These are phyloP conservation scores for Neuroterus valhalla DNA, from an alignment of 1,140 invertebrate genomes.

Conservation along the genomic window DNA sequence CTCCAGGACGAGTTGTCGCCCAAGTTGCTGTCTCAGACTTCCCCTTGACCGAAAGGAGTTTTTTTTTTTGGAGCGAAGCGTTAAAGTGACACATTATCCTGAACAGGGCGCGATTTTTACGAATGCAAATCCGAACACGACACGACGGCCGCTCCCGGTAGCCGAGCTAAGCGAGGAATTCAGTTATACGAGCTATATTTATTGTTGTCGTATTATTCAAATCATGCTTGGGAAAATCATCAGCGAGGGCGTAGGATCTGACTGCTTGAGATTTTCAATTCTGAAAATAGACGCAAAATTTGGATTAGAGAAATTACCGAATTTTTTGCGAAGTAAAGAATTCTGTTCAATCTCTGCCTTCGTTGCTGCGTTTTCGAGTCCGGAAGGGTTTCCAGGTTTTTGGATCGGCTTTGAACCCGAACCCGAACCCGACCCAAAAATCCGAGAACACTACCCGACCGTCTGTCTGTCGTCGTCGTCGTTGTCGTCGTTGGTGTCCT, in stretches of 20 bases:
- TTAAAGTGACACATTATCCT: constrained; percentile 52
- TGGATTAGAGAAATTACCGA: no score
- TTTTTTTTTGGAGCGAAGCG: constrained; percentile 28
- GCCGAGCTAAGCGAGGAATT: constrained; percentile 41
- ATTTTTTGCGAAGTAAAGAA: no score
- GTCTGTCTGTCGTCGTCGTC: no score
- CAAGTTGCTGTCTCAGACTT: constrained; percentile 36
- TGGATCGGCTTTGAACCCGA: no score
- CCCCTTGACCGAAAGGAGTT: constrained; percentile 34
- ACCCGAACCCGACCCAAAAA: no score
- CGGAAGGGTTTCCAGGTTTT: no score
- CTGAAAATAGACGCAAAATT: no score
- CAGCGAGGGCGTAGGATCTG: constrained; percentile 34
- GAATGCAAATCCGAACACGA: constrained; percentile 54
- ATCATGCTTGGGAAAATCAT: constrained; percentile 34
- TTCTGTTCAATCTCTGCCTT: no score
- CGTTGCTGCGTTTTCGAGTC: no score
- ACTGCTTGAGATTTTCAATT: no score
- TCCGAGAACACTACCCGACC: no score
- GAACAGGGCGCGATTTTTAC: constrained; percentile 48
- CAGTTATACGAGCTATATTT: constrained; percentile 49
- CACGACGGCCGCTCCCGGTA: constrained; percentile 49
- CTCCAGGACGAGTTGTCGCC: constrained; percentile 32
- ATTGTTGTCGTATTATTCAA: constrained; percentile 39
- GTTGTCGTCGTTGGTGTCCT: no score